These are phyloP conservation scores for Chromoteleia sp. DNA, from an alignment of 2,888 invertebrate genomes.

Conservation along the genomic window DNA sequence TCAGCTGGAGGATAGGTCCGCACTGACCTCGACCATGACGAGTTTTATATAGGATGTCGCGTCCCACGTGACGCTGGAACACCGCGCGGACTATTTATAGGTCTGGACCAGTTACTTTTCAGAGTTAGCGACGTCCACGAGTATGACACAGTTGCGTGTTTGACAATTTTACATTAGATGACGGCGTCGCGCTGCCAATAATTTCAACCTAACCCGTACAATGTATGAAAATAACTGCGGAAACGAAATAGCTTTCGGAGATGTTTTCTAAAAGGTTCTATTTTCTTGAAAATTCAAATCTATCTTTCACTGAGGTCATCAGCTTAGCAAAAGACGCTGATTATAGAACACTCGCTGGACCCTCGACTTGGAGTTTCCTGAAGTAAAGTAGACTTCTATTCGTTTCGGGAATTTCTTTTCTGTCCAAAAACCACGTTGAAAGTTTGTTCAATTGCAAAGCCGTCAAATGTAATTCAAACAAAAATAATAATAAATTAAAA, in stretches of 20 bases:
- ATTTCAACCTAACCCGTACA: slow-evolving; percentile 16
- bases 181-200: slow-evolving; percentile 17
- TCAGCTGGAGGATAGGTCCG: slow-evolving; percentile 57
- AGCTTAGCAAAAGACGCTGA: slow-evolving; percentile 75
- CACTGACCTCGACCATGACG: slow-evolving; percentile 62
- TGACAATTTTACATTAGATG: slow-evolving; percentile 25
- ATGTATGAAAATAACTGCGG: slow-evolving; percentile 31
- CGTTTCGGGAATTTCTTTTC: too few relatives aligned
- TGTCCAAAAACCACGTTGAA: too few relatives aligned
- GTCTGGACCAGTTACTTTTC: slow-evolving; percentile 22
- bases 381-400: not conserved
- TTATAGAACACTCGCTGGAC: slow-evolving; percentile 49
- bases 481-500: too few relatives aligned
- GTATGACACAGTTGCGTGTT: slow-evolving; percentile 25
- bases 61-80: slow-evolving; percentile 50
- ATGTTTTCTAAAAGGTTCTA: not conserved
- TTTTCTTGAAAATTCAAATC: slow-evolving; percentile 53
- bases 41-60: slow-evolving; percentile 29
- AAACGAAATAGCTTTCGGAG: not conserved
- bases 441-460: too few relatives aligned
- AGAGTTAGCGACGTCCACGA: not conserved
- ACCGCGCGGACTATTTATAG: slow-evolving; percentile 36
- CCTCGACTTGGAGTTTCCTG: not conserved
- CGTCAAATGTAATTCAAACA: too few relatives aligned
- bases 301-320: slow-evolving; percentile 76